These are phyloP conservation scores for Aquatica leii DNA, from an alignment of 2,888 invertebrate species.

Conservation along the genomic window DNA sequence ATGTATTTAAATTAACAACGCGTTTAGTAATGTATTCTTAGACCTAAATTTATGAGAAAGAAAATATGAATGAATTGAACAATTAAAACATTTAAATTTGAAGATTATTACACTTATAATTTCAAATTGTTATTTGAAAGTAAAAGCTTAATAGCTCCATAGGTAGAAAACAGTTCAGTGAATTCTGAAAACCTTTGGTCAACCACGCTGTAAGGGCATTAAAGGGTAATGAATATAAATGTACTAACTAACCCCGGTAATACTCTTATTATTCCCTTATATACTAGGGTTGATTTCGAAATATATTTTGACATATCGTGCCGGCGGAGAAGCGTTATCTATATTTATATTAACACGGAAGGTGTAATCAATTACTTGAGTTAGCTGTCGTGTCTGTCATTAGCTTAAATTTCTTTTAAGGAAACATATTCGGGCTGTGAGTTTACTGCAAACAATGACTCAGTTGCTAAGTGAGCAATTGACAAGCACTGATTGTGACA, in stretches of 20 bases:
- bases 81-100: background rate
- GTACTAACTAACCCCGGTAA: constrained; percentile 46
- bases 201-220: constrained; percentile 57
- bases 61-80: background rate
- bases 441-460: constrained; percentile 50
- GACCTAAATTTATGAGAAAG: too few species aligned
- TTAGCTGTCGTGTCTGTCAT: constrained; percentile 6
- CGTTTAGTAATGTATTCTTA: too few species aligned
- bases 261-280: constrained; percentile 28
- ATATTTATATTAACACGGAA: background rate
- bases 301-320: constrained; percentile 28
- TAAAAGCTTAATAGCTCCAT: constrained; percentile 40
- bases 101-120: constrained; percentile 17
- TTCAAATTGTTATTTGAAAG: constrained; percentile 28
- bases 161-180: constrained; percentile 40
- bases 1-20: constrained; percentile 4
- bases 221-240: constrained; percentile 57
- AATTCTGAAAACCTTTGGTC: constrained; percentile 53
- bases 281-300: constrained; percentile 19
- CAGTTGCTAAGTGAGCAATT: constrained; percentile 57
- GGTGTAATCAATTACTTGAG: background rate
- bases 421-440: constrained; percentile 15
- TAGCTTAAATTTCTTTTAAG: background rate
- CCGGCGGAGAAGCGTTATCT: background rate
- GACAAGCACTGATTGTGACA: constrained; percentile 61